A percentile compares a stretch with the other conserved stretches of the same genome.
phyloP scores from a whole-genome alignment of 1,140 invertebrate genomes.

The Drosophila sproati region DNA sequence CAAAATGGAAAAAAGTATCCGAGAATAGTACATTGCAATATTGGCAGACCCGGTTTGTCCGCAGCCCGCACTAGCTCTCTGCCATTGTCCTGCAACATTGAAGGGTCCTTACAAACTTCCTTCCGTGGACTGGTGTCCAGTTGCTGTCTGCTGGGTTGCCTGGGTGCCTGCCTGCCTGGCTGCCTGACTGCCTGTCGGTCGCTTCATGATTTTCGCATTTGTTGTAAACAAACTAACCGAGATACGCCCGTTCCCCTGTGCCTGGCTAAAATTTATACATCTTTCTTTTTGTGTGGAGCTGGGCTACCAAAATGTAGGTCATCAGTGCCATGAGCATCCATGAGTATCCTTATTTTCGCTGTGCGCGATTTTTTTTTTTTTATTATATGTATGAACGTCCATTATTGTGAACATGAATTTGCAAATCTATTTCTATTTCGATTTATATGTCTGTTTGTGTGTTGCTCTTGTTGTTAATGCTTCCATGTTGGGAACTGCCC shows the following conservation, averaged over 20 bases:
- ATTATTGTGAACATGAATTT: constrained; percentile 78
- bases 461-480: constrained; percentile 32
- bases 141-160: constrained; percentile 1
- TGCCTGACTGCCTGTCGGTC: constrained; percentile 18
- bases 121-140: constrained; percentile 43
- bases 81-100: constrained; percentile 59
- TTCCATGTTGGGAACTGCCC: constrained; percentile 18
- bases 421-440: constrained; percentile 76
- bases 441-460: constrained; percentile 56
- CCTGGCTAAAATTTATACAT: constrained; percentile 30
- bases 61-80: constrained; percentile 12
- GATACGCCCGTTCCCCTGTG: constrained; percentile 13
- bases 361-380: constrained; percentile 41
- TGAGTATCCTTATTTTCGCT: constrained; percentile 39
- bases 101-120: constrained; percentile 71
- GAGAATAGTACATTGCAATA: constrained; percentile 60
- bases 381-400: constrained; percentile 28
- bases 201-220: constrained; percentile 57
- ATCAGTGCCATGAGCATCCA: constrained; percentile 34
- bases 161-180: not conserved
- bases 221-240: constrained; percentile 63
- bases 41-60: constrained; percentile 67
- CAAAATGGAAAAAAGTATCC: constrained; percentile 6
- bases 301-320: constrained; percentile 43
- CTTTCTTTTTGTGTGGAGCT: constrained; percentile 19